Conservation (phyloP, 2,888 invertebrate genomes). For the Drosophila eohydei region DNA sequence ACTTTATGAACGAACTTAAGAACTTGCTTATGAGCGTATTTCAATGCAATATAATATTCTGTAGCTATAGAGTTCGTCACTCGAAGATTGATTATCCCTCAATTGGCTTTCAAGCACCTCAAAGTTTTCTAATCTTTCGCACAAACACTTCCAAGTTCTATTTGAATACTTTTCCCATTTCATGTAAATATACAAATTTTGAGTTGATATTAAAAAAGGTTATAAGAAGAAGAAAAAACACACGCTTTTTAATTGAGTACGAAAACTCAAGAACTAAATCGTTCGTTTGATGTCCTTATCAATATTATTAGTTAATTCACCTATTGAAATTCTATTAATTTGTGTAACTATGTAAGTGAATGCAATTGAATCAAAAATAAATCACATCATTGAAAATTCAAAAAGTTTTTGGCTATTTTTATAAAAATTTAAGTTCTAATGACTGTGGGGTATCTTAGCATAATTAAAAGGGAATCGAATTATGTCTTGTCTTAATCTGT, state of each 20-base stretch:
- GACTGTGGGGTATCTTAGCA: neutral
- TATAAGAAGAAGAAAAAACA: neutral
- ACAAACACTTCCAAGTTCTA: neutral
- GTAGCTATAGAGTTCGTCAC: neutral
- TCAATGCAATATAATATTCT: constrained; percentile 6
- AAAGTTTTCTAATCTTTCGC: constrained; percentile 3
- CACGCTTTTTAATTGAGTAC: neutral
- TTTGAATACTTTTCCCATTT: constrained; percentile 8
- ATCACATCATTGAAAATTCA: constrained; percentile 68
- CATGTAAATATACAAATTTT: constrained; percentile 26
- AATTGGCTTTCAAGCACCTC: constrained; percentile 5
- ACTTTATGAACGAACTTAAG: constrained; percentile 47
- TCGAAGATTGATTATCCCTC: neutral
- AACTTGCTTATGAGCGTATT: constrained; percentile 15
- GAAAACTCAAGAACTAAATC: neutral
- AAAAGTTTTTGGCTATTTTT: neutral
- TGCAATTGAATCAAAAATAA: constrained; percentile 79
- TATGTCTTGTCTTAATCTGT: too few relatives aligned
- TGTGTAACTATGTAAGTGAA: constrained; percentile 63
- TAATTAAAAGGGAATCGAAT: too few relatives aligned
- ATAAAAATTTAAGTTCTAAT: neutral
- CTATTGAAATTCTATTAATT: constrained; percentile 41
- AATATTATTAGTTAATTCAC: constrained; percentile 16
- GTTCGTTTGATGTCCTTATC: neutral
- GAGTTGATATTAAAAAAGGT: constrained; percentile 9